Conservation (phyloP, 2,113 vertebrate genomes). For the Oreocharis arfaki region DNA sequence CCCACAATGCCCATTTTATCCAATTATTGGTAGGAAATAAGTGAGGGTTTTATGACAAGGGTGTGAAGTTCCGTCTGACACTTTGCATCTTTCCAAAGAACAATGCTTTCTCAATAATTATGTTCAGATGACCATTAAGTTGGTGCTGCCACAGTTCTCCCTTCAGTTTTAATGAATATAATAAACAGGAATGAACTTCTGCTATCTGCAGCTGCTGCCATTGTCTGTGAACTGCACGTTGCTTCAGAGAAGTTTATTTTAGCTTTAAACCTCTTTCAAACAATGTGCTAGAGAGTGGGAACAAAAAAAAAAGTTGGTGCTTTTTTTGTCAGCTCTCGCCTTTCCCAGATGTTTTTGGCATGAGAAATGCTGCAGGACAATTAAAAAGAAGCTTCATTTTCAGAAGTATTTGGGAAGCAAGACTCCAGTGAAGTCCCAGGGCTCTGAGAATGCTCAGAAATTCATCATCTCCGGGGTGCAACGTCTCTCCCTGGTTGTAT, state of each 20-base stretch:
- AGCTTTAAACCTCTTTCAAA: conserved; percentile 54
- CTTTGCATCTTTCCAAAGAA: conserved; percentile 29
- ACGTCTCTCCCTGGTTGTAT: not conserved
- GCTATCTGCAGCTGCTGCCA: conserved; percentile 56
- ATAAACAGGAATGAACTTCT: conserved; percentile 53
- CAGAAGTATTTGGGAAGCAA: not conserved
- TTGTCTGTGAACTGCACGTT: not conserved
- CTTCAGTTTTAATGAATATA: conserved; percentile 48
- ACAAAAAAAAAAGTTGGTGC: not conserved
- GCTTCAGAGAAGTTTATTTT: conserved; percentile 52
- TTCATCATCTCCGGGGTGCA: fast-evolving
- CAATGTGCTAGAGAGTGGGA: not conserved
- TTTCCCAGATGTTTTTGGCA: conserved; percentile 22
- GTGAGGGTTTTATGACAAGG: conserved; percentile 37
- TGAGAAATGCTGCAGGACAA: not conserved
- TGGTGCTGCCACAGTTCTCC: conserved; percentile 14
- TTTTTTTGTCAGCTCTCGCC: not conserved
- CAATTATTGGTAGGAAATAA: conserved; percentile 51
- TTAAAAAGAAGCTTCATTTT: conserved; percentile 24
- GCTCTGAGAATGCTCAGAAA: not conserved
- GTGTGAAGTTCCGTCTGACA: conserved; percentile 30
- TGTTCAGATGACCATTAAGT: conserved; percentile 49
- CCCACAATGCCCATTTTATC: conserved; percentile 36
- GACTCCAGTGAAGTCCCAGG: not conserved
- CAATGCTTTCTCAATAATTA: conserved; percentile 50